Base-by-base conservation (phyloP, 1,140 invertebrate species). In the Protaetia brevitarsis region DNA sequence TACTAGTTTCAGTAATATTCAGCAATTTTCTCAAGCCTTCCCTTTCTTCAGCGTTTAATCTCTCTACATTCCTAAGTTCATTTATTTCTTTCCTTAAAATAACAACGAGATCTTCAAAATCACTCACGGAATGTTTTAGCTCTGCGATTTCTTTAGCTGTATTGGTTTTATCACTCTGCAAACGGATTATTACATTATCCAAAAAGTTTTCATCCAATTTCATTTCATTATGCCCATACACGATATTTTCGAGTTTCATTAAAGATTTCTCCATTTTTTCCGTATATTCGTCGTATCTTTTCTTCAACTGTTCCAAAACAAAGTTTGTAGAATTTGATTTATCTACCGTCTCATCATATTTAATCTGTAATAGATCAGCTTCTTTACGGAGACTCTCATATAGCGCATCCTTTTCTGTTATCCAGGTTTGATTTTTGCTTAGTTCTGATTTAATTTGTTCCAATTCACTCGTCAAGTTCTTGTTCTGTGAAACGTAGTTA, bases 161-260 rank as follows among this genome's bases (percentile, higher is more conserved):
- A 13, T 36, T 3, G 11, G n/a, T 7, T 8, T 58, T 28, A 59
- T 58, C 41, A 21, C n/a, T 1, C 13, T 65, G 29, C 13, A 65
- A 23, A 11, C 37, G 2, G 3, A 21, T 5, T 13, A 58, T 56
- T 11, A 65, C 3, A 23, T 36, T 27, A 11, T 58, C 29, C 21
- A 65, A 65, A 21, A 28, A 30, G n/a, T 34, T 16, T 36, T 65
- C 21, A 13, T 65, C 7, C 6, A 58, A 34, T 62, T 37, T n/a
- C 5, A 30, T 62, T 19, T 37, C 28, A n/a, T 51, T 51, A 31
- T n/a, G 59, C 31, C 51, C 58, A 13, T 26, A 61, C 4, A 16
- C 57, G 2, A 51, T 51, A 5, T 23, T 51, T 23, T 51, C 41
- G 5, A 66, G 29, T 31, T 61, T 61, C 2, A 8, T 13, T 21